These are phyloP conservation scores for Spatula versicolor DNA, from an alignment of 2,797 vertebrate genomes.

Conservation along the genomic window DNA sequence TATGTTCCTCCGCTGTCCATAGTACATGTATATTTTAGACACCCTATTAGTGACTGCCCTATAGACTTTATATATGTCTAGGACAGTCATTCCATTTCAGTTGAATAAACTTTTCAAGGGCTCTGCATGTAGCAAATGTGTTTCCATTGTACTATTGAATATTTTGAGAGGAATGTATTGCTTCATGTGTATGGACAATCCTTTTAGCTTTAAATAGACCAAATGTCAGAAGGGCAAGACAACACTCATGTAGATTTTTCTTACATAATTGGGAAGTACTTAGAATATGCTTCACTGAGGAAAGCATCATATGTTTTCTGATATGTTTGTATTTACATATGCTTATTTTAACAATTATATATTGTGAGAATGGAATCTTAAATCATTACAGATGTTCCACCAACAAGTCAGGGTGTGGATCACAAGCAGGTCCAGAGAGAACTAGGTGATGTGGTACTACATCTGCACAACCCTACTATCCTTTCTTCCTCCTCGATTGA, in stretches of 20 bases:
- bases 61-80: neutral
- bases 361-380: constrained; percentile 41
- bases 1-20: neutral
- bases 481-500: constrained; percentile 96
- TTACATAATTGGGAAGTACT: neutral
- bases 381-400: constrained; percentile 88
- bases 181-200: neutral
- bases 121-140: neutral
- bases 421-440: constrained; percentile 97
- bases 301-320: neutral
- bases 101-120: neutral
- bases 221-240: neutral
- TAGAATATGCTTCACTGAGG: neutral
- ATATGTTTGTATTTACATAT: neutral
- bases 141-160: neutral
- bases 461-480: constrained; percentile 96
- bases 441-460: constrained; percentile 91
- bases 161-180: neutral
- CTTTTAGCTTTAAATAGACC: neutral
- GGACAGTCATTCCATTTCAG: neutral
- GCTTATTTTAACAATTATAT: neutral
- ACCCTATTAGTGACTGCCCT: neutral
- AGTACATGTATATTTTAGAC: neutral
- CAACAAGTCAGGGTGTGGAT: constrained; percentile 96
- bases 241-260: neutral